Conservation (phyloP, 2,888 invertebrate species). For the Desoria tigrina region DNA sequence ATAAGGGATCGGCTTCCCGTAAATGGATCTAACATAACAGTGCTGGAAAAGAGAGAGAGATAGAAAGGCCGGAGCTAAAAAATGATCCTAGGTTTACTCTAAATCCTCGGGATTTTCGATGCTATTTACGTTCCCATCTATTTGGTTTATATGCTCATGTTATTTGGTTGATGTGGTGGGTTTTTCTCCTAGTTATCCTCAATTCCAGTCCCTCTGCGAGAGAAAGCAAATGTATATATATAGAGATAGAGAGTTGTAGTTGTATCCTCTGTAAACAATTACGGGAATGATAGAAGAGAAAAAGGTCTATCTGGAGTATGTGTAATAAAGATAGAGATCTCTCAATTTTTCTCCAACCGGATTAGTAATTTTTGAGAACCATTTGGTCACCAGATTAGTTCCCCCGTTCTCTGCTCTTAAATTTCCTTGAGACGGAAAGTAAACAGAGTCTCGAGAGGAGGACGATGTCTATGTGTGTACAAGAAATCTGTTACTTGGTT, state of each 20-base stretch:
- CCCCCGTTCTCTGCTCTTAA: conserved; percentile 6
- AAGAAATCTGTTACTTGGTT: too few species aligned
- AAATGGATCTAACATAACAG: too few species aligned
- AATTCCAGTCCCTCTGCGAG: background rate
- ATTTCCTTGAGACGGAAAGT: background rate
- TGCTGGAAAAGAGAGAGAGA: background rate
- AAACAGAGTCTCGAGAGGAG: too few species aligned
- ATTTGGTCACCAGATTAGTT: conserved; percentile 18
- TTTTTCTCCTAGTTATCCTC: background rate
- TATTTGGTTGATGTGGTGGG: conserved; percentile 16
- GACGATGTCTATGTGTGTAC: too few species aligned
- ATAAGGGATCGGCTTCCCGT: background rate
- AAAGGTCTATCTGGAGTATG: conserved; percentile 13
- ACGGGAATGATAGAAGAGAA: conserved; percentile 20
- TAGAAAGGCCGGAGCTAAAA: conserved; percentile 3
- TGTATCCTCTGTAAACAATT: conserved; percentile 38
- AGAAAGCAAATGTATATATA: background rate
- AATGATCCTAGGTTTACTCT: conserved; percentile 22
- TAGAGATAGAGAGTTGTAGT: too few species aligned
- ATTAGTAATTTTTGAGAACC: conserved; percentile 45
- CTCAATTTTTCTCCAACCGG: conserved; percentile 42
- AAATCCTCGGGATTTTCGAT: conserved; percentile 43
- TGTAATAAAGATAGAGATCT: conserved; percentile 47
- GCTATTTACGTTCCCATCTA: conserved; percentile 43
- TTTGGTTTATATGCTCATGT: conserved; percentile 27